Evolutionary conservation across 2,888 invertebrate species (phyloP).

Genomic region (Mystacides longicornis): DNA sequence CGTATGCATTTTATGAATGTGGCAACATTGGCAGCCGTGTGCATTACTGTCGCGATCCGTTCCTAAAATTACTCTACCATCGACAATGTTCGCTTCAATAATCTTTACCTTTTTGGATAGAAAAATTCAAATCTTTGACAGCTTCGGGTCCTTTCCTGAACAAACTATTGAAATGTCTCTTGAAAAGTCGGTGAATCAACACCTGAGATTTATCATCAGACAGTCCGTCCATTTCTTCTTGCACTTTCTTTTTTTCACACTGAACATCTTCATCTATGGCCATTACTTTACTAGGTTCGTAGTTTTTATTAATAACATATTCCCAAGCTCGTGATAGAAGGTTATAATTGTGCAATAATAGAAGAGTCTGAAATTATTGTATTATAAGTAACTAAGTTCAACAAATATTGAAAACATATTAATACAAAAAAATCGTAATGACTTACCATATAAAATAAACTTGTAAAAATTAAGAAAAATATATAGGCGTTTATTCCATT

Average conservation of each 20-base stretch:
- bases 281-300: constrained; percentile 22
- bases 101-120: constrained; percentile 47
- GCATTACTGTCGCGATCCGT: too few relatives aligned
- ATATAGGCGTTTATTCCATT: constrained; percentile 25
- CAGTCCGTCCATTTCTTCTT: constrained; percentile 34
- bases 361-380: constrained; percentile 30
- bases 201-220: not conserved
- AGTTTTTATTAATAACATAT: constrained; percentile 27
- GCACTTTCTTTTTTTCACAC: constrained; percentile 2
- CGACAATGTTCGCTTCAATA: too few relatives aligned
- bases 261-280: constrained; percentile 31
- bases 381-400: not conserved
- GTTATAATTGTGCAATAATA: constrained; percentile 33
- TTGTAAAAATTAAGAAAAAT: not conserved
- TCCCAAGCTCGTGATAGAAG: constrained; percentile 29
- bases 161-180: constrained; percentile 44
- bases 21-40: too few relatives aligned
- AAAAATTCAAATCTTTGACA: constrained; percentile 60
- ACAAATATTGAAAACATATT: not conserved
- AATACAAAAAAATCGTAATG: not conserved
- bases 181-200: constrained; percentile 38
- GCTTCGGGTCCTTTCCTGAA: constrained; percentile 39
- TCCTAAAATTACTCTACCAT: too few relatives aligned
- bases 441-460: constrained; percentile 13
- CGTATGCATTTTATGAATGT: too few relatives aligned